Conservation (phyloP, 2,797 vertebrate genomes). For the Gastrophryne carolinensis region DNA sequence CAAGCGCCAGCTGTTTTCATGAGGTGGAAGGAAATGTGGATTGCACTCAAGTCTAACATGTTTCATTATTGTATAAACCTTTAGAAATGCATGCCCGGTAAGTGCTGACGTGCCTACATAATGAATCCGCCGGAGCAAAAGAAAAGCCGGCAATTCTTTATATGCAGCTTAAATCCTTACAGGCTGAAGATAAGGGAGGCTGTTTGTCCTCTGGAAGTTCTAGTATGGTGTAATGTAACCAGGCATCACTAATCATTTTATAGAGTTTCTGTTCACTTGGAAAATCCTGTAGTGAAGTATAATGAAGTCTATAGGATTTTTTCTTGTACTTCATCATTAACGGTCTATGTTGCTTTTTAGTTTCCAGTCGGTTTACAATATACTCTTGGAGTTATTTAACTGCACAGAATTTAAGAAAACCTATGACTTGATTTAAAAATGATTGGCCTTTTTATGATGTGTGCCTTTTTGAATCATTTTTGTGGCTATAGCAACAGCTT, state of each 20-base stretch:
- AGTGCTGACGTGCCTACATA: conserved; percentile 11
- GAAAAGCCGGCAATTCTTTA: conserved; percentile 9
- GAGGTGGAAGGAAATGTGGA: conserved; percentile 35
- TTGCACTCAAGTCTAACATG: conserved; percentile 36
- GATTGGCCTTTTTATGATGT: too few species aligned
- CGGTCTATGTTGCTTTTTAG: neutral
- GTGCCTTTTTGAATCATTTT: too few species aligned
- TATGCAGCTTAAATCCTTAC: conserved; percentile 22
- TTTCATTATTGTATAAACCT: conserved; percentile 40
- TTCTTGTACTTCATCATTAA: neutral
- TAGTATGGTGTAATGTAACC: neutral
- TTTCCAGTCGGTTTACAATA: too few species aligned
- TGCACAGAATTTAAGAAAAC: too few species aligned
- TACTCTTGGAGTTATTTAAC: too few species aligned
- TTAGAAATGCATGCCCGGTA: neutral
- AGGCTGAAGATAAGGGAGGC: neutral
- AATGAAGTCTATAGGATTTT: neutral
- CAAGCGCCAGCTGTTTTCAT: conserved; percentile 28
- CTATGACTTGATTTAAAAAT: too few species aligned
- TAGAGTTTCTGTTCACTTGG: neutral
- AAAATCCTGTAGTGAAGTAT: conserved; percentile 14
- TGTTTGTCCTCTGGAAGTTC: neutral
- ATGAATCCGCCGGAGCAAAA: conserved; percentile 8
- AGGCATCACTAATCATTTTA: conserved; percentile 27
- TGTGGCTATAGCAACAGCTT: too few species aligned